Conservation (phyloP, 2,888 invertebrate species). For the Drosophila emarginata region DNA sequence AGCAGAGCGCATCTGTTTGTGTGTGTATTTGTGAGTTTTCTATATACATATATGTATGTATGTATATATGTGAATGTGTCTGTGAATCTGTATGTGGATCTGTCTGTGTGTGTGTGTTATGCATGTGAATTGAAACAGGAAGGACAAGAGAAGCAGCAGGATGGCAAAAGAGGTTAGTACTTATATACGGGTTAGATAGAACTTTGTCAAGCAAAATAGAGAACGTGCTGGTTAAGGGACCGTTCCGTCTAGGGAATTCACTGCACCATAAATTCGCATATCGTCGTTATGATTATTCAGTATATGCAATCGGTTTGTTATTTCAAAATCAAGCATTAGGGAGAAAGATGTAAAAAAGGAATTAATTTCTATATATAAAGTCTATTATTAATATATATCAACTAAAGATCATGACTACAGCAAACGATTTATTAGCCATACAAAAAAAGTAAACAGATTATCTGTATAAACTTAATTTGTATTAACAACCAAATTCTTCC, state of each 20-base stretch:
- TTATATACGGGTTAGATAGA: slow-evolving; percentile 4
- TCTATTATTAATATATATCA: no score
- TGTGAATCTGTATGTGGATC: neutral
- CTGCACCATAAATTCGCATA: neutral
- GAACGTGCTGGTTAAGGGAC: slow-evolving; percentile 5
- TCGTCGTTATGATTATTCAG: neutral
- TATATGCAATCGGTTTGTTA: neutral
- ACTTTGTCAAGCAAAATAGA: slow-evolving; percentile 4
- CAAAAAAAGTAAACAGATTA: no score
- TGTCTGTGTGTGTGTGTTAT: neutral
- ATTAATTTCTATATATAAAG: no score
- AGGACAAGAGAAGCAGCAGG: slow-evolving; percentile 5
- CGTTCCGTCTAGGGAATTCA: neutral
- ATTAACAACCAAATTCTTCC: no score
- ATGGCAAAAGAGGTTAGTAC: slow-evolving; percentile 2
- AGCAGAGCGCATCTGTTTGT: slow-evolving; percentile 34
- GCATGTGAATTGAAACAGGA: slow-evolving; percentile 7
- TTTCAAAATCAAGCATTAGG: neutral
- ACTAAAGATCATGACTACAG: no score
- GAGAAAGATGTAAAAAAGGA: neutral
- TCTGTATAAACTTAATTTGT: no score
- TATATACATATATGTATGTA: neutral
- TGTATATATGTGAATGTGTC: neutral
- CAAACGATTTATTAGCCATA: no score
- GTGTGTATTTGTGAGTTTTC: neutral